Base-by-base conservation (phyloP, 2,888 invertebrate genomes). In the Himalopsyche kuldschensis region DNA sequence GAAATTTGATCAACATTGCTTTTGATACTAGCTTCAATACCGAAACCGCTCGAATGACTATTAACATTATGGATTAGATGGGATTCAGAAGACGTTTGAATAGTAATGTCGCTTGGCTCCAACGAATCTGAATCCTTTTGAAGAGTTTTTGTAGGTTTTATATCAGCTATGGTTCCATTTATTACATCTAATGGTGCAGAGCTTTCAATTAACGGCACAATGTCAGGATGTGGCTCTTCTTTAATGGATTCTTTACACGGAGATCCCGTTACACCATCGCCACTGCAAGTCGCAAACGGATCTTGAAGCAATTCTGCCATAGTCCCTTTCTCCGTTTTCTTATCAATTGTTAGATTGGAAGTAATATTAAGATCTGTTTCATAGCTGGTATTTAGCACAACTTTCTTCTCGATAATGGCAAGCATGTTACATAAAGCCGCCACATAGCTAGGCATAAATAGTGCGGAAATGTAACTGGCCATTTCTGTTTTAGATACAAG, bases 341-440 rank as follows among this genome's bases (percentile, higher is more conserved):
- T 90, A 78, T 91, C 91, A 32, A 89, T 88, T 27, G 91, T 92
- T 84, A 90, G 88, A 87, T 92, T 92, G 80, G 89, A 90, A 88
- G 91, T 92, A 88, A 90, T 90, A 87, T 92, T 92, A 82, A 89
- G 87, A 89, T 92, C 92, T 24, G 90, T 90, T 87, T 93, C 92
- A 84, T 92, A 93, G 87, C 93, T 94, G 0, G 93, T 91, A 87
- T 95, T 95, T 85, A 94, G 89, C 48, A 94, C 93, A 20, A 94
- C 93, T 89, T 94, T 94, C 87, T 93, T 93, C 87, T 95, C 94
- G 86, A 93, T 91, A 85, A 94, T 93, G 48, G 95, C 95, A 83
- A 96, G 89, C 47, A 95, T 92, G 89, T 96, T 96, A 89, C 97
- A 97, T 86, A 97, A 90, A 30, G 96, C 96, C 27, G 95, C 94